Evolutionary conservation across 2,888 invertebrate genomes (phyloP).

Genomic region (Limenitis camilla): DNA sequence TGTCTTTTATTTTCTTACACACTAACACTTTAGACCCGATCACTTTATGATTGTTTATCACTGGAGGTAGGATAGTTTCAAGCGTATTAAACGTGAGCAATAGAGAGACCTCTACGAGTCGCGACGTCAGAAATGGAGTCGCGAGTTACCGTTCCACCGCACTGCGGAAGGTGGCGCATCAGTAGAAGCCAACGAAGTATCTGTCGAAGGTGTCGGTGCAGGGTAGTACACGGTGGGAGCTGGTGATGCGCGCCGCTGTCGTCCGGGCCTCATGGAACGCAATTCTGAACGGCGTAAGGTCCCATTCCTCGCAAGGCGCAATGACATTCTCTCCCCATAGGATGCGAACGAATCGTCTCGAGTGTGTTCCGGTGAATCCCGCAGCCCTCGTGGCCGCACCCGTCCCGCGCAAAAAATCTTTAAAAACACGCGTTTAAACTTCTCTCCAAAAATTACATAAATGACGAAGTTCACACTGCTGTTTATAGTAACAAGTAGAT

Average conservation of each 20-base stretch:
- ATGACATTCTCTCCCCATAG: conserved; percentile 83
- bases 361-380: conserved; percentile 78
- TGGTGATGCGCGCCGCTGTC: conserved; percentile 26
- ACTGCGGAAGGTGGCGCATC: conserved; percentile 31
- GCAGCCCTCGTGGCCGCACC: conserved; percentile 65
- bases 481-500: conserved; percentile 96
- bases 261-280: conserved; percentile 28
- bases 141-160: conserved; percentile 44
- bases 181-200: conserved; percentile 28
- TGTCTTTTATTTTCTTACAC: conserved; percentile 13
- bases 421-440: conserved; percentile 91
- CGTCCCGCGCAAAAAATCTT: conserved; percentile 82
- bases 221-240: conserved; percentile 57
- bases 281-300: conserved; percentile 51
- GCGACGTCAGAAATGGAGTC: conserved; percentile 38
- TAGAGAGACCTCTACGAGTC: conserved; percentile 13
- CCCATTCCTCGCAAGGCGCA: conserved; percentile 72
- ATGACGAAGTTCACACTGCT: conserved; percentile 98
- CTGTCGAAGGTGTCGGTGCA: conserved; percentile 33
- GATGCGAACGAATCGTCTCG: conserved; percentile 90
- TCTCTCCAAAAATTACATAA: conserved; percentile 98
- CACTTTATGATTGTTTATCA: background rate
- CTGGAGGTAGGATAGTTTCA: conserved; percentile 9
- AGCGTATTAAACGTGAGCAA: conserved; percentile 11
- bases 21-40: conserved; percentile 1